Percentiles rank a stretch among this genome's conserved stretches.
phyloP scores from a whole-genome alignment of 2,797 vertebrate genomes.

The Apogon talboti region DNA sequence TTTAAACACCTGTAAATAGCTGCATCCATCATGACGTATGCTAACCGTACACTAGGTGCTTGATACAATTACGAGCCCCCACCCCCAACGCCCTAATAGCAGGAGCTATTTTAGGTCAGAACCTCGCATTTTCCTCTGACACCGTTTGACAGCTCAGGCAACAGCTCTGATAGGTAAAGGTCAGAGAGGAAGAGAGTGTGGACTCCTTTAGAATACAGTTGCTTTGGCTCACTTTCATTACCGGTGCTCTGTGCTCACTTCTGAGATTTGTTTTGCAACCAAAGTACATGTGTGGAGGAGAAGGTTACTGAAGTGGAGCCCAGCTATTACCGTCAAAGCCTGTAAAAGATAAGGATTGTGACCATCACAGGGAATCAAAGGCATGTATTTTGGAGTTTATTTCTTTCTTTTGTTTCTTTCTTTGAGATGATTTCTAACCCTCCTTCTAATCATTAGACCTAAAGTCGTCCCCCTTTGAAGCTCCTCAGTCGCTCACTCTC shows the following conservation, averaged over 20 bases:
- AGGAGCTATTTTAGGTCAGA: constrained; percentile 26
- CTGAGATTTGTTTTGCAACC: background rate
- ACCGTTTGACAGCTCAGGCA: constrained; percentile 41
- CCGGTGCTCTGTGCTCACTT: background rate
- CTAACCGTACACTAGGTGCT: background rate
- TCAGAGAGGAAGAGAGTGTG: constrained; percentile 34
- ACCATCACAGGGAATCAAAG: constrained; percentile 7
- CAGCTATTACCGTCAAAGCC: constrained; percentile 20
- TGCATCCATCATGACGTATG: constrained; percentile 6
- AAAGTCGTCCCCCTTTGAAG: constrained; percentile 19
- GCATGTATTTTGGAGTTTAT: constrained; percentile 2
- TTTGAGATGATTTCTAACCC: constrained; percentile 20
- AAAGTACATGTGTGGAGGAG: background rate
- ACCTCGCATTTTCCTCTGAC: constrained; percentile 31
- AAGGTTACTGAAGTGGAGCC: background rate
- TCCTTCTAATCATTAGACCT: constrained; percentile 29
- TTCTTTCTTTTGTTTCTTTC: background rate
- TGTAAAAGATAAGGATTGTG: constrained; percentile 17
- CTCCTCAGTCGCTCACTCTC: constrained; percentile 1
- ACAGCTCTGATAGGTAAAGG: constrained; percentile 53
- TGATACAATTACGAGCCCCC: constrained; percentile 14
- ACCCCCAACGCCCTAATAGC: background rate
- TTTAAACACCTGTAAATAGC: constrained; percentile 8
- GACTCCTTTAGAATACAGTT: constrained; percentile 18
- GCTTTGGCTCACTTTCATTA: constrained; percentile 36